Evolutionary conservation across 2,888 invertebrate species (phyloP), one percentile per base, ranked within the genome.

Genomic region (Carpatolechia fugitivella): DNA sequence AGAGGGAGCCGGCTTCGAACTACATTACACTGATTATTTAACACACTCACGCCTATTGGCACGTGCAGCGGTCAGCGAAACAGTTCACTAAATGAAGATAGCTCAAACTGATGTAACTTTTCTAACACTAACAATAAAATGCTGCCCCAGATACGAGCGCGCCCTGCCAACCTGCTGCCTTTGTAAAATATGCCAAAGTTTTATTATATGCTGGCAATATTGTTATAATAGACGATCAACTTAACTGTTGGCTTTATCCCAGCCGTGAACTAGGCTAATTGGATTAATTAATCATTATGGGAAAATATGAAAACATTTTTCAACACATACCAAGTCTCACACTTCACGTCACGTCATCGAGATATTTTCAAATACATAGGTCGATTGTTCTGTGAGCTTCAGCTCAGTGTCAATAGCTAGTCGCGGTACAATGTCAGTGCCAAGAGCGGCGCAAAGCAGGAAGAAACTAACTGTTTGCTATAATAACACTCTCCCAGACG

Each of bases 371-470:
- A 33, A 16, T n/a, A 14, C 14, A 31, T 16, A 33, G 4, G 4
- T 31, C 48, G 48, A 48, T 33, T 48, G 48, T 48, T 14, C 11
- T 16, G 3, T 13, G 13, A 35, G 31, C 49, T 7, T 13, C 7
- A 35, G 31, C 49, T 7, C 14, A 8, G 49, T 35, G 29, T 20
- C 24, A 41, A 11, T 18, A 54, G 36, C 52, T 54, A 31, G 51
- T 29, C 40, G 41, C 51, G 54, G 35, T 50, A 60, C 75, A 79
- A 78, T 80, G 80, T 73, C 87, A 85, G 74, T 84, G 85, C 82
- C 86, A 86, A 86, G 82, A 77, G 68, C 81, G 80, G 65, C 69
- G 72, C 72, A 71, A 77, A 80, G 74, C 81, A 82, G 81, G 80
- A 85, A 86, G 80, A 78, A 77, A 78, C 76, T 76, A 76, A 76